Base-by-base conservation (phyloP, 1,140 invertebrate species). In the Streblospio benedicti region DNA sequence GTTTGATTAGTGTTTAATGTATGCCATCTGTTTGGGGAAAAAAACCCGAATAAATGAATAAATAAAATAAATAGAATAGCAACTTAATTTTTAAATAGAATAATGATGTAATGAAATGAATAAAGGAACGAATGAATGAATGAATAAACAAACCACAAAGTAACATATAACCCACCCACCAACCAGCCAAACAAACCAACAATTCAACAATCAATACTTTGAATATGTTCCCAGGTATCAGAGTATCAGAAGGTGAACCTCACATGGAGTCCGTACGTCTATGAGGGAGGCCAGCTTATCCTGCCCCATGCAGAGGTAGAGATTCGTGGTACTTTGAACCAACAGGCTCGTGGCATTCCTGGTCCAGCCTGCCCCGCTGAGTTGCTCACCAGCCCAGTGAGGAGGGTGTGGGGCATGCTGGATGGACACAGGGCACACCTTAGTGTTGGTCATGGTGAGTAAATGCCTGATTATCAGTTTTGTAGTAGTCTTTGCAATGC, bases 371-470 rank as follows among this genome's bases (percentile, higher is more conserved):
- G 65, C 62, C 35, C 58, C 5, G 43, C 50, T 6, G 31, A 30
- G 3, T 44, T 61, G 12, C 52, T 71, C 2, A 44, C 60, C 0
- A 51, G 41, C 27, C 67, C 59, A 35, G 44, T 49, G 14, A 43
- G 65, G 12, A 63, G 63, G 41, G 61, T 70, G 6, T 71, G 70
- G 70, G 70, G 70, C 41, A 67, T 54, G 4, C 45, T 71, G 3
- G 54, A 64, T 6, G 67, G 68, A 12, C 51, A 68, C 52, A 64
- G 62, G 28, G 61, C 64, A 12, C 62, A 70, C 28, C 47, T 71
- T 2, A 43, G 70, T 3, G 55, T 71, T 9, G 64, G 62, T 9
- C 62, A 65, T 55, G 70, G 70, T 71, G 54, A 56, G 54, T 27
- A n/a, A 31, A n/a, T n/a, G n/a, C n/a, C n/a, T n/a, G n/a, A n/a